Percentiles rank a stretch among this genome's conserved stretches.
Conservation (phyloP, 2,797 vertebrate species). For the Staurois parvus region DNA sequence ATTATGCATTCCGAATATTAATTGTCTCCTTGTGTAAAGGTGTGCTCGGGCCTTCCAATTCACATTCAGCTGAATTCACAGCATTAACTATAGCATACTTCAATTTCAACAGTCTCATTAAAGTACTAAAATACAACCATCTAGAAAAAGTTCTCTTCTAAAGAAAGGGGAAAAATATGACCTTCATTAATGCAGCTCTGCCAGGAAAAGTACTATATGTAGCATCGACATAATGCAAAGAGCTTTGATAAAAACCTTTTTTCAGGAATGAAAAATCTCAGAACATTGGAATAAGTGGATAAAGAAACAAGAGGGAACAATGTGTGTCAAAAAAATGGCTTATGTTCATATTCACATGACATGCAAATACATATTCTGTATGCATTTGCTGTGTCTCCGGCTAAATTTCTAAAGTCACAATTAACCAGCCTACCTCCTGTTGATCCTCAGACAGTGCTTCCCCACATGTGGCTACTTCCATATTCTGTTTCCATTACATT, state of each 20-base stretch:
- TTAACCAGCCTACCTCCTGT: slow-evolving; percentile 64
- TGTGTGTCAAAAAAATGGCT: slow-evolving; percentile 41
- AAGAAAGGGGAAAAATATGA: slow-evolving; percentile 41
- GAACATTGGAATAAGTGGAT: slow-evolving; percentile 40
- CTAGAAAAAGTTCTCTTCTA: slow-evolving; percentile 44
- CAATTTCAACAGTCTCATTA: slow-evolving; percentile 45
- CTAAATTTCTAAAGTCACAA: slow-evolving; percentile 64
- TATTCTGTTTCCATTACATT: slow-evolving; percentile 65
- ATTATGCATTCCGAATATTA: slow-evolving; percentile 50
- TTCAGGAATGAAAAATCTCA: slow-evolving; percentile 28
- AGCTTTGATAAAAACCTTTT: slow-evolving; percentile 33
- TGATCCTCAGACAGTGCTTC: slow-evolving; percentile 65
- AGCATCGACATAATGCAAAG: slow-evolving; percentile 30
- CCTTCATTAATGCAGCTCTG: slow-evolving; percentile 52
- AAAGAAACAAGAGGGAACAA: slow-evolving; percentile 44
- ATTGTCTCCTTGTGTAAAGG: slow-evolving; percentile 40
- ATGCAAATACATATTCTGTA: slow-evolving; percentile 52
- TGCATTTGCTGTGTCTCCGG: slow-evolving; percentile 45
- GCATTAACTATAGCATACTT: slow-evolving; percentile 33
- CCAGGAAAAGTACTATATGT: slow-evolving; percentile 27
- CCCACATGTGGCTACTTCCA: slow-evolving; percentile 64
- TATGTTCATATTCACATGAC: slow-evolving; percentile 49
- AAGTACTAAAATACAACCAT: slow-evolving; percentile 53
- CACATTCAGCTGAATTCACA: slow-evolving; percentile 43
- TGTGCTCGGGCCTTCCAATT: slow-evolving; percentile 41